Percentiles rank a stretch among this genome's conserved stretches.
phyloP scores from a whole-genome alignment of 2,888 invertebrate genomes.

The Sthenelais limicola region DNA sequence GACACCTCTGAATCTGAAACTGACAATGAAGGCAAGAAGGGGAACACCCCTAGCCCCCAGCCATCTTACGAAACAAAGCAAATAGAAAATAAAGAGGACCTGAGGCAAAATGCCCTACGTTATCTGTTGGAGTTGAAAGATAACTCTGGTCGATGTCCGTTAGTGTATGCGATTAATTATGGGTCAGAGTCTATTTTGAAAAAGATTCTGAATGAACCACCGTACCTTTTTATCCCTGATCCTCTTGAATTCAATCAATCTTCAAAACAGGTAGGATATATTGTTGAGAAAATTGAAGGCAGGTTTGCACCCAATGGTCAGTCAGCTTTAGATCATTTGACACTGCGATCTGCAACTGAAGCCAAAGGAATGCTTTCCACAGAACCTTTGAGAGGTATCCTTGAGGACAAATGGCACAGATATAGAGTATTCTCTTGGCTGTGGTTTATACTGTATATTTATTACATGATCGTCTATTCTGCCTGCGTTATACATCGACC shows the following conservation, averaged over 20 bases:
- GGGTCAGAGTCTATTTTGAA: slow-evolving; percentile 11
- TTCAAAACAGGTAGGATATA: not conserved
- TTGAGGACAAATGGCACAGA: slow-evolving; percentile 28
- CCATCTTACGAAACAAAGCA: not conserved
- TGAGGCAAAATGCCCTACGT: slow-evolving; percentile 10
- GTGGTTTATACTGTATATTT: slow-evolving; percentile 8
- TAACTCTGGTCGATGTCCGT: not conserved
- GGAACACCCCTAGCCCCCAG: not conserved
- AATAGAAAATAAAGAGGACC: not conserved
- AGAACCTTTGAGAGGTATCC: slow-evolving; percentile 25
- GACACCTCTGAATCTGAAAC: not conserved
- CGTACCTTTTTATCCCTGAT: slow-evolving; percentile 21
- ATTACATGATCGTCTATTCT: slow-evolving; percentile 23
- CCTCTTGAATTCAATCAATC: slow-evolving; percentile 6
- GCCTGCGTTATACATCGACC: slow-evolving; percentile 29
- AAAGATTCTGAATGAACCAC: slow-evolving; percentile 22
- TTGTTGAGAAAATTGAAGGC: slow-evolving; percentile 26
- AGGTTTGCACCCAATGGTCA: not conserved
- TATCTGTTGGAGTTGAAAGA: slow-evolving; percentile 15
- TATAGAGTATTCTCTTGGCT: slow-evolving; percentile 10
- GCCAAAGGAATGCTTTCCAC: not conserved
- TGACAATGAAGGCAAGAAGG: slow-evolving; percentile 7
- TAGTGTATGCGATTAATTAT: slow-evolving; percentile 1
- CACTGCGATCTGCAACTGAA: slow-evolving; percentile 2
- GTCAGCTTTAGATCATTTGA: slow-evolving; percentile 11